Evolutionary conservation across 2,113 vertebrate species (phyloP).

Genomic region (Anarrhichthys ocellatus): DNA sequence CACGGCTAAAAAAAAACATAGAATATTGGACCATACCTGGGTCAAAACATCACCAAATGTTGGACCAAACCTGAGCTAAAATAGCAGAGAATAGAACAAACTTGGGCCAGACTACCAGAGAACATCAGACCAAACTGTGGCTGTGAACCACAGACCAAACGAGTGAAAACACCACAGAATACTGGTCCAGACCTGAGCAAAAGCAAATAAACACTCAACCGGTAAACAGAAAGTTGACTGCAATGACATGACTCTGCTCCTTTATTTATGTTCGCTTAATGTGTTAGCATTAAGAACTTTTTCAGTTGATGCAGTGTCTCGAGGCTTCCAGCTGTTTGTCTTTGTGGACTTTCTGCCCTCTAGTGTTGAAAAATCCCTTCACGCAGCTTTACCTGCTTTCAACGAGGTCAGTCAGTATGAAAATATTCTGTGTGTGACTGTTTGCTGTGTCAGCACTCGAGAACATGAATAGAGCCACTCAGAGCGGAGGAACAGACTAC

Average conservation of each 20-base stretch:
- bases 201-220: background rate
- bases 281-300: background rate
- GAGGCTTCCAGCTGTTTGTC: background rate
- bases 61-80: no score
- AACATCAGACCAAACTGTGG: background rate
- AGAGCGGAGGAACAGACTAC: conserved; percentile 58
- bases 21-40: background rate
- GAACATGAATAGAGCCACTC: conserved; percentile 67
- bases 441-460: conserved; percentile 58
- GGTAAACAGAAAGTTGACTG: background rate
- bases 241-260: background rate
- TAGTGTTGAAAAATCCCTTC: conserved; percentile 22
- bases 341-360: conserved; percentile 18
- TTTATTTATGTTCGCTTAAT: background rate
- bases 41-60: no score
- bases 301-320: background rate
- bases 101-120: no score
- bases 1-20: no score
- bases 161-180: no score
- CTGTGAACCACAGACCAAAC: background rate
- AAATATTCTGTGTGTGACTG: conserved; percentile 38
- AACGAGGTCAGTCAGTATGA: conserved; percentile 26
- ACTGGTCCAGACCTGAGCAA: no score
- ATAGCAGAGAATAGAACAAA: no score
- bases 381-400: conserved; percentile 23